Base-by-base conservation (phyloP, 92 coral and sea anemone species). In the Plumapathes pennacea region DNA sequence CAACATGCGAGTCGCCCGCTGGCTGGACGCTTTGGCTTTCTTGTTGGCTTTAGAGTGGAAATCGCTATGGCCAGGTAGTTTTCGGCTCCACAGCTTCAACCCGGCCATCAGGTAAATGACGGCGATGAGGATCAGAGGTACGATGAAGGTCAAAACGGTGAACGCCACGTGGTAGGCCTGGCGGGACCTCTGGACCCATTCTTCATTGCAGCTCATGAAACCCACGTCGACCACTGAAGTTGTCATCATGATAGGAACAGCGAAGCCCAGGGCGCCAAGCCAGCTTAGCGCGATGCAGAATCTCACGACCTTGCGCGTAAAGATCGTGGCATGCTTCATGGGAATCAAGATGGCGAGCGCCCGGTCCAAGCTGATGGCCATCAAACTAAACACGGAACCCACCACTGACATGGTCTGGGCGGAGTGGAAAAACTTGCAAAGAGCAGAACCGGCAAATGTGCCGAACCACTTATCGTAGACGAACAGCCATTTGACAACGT, bases 321-420 rank as follows among this genome's bases (percentile, higher is more conserved):
- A 46, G 27, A 84, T 72, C 0, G 10, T 63, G n/a, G n/a, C n/a
- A n/a, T n/a, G n/a, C 63, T 46, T 69, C 89, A 83, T 69, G 3
- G 89, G 85, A 23, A 70, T 63, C 34, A 83, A 20, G 28, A 83
- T 76, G 14, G 80, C 80, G 26, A 83, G 57, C 23, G 80, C 70
- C 9, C 89, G 80, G 20, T 83, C 89, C 6, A 83, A 53, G 23
- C 85, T 76, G 25, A 83, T 72, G 27, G 85, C 83, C 25, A 76
- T 67, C 46, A 83, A 50, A 24, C 85, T 83, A 62, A 83, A 83
- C 32, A 70, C 67, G 37, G 90, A 77, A 33, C 76, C 68, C 0
- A 72, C 81, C 12, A 83, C 10, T 25, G 90, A 83, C 2, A 75
- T 80, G 1, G 72, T 77, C 54, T 83, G 90, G 44, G 85, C 85